Evolutionary conservation across 2,888 invertebrate species (phyloP), one percentile per base, ranked within the genome.

Genomic region (Mythimna loreyi): DNA sequence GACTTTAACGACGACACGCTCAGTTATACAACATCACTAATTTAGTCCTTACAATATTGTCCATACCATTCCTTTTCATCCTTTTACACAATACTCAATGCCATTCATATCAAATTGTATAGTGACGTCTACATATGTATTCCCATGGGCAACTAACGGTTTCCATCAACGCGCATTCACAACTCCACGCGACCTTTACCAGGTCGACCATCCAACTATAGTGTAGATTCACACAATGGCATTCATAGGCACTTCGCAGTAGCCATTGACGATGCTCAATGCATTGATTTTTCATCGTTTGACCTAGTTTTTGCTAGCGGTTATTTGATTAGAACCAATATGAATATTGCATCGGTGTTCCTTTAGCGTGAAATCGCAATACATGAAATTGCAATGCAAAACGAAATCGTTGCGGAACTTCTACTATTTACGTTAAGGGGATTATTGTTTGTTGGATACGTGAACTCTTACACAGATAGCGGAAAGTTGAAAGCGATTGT

Each of bases 201-300:
- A 62, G 30, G 30, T 69, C 33, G 13, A 4, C 63, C 28, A 40
- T 63, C 60, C 23, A 13, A 50, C 30, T 55, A 30, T 55, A 53
- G 52, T 53, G 30, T 55, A 33, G 49, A 13, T 49, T 23, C 21
- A 47, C 40, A 79, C 66, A 70, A 78, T 72, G 47, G 52, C 40
- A 72, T 75, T 72, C 75, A 80, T 49, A 72, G 47, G 52, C 36
- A 53, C 59, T 62, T 43, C 52, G 40, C 65, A 53, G 55, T 63
- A 65, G 30, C 19, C 33, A 36, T 45, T 71, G 50, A 30, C 47
- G 23, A 61, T 65, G 67, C 55, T 56, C 65, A 28, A 30, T 47
- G 60, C 77, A 81, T 81, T 74, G 78, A 70, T 83, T 77, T 72
- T 83, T 70, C 74, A 74, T 67, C 66, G 67, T 36, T 58, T 78